These are phyloP conservation scores for Amblyjoppa fuscipennis DNA, from an alignment of 2,888 invertebrate species.

Conservation along the genomic window DNA sequence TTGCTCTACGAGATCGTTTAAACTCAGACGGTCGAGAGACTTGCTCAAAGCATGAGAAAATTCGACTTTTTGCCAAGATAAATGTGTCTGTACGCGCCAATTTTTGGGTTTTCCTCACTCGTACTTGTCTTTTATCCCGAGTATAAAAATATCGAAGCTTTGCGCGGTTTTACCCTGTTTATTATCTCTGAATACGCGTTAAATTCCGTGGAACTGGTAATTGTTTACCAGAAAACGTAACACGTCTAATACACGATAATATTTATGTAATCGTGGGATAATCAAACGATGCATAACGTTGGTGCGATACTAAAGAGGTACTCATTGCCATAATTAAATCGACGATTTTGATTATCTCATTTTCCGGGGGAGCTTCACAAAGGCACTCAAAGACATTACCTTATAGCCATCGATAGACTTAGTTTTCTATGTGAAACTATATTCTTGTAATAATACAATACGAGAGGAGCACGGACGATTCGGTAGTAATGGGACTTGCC, in stretches of 20 bases:
- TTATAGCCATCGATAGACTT: conserved; percentile 81
- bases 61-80: conserved; percentile 21
- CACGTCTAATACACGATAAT: conserved; percentile 1
- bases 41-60: conserved; percentile 56
- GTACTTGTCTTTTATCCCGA: conserved; percentile 18
- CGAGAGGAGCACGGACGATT: conserved; percentile 73
- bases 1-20: conserved; percentile 30
- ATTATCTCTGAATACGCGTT: not conserved
- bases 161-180: not conserved
- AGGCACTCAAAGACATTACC: conserved; percentile 31
- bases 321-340: conserved; percentile 3
- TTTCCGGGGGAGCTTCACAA: conserved; percentile 9
- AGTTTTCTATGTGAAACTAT: conserved; percentile 84
- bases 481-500: conserved; percentile 81
- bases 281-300: not conserved
- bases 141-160: conserved; percentile 1
- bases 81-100: conserved; percentile 31
- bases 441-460: conserved; percentile 80
- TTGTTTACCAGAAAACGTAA: not conserved
- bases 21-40: conserved; percentile 34
- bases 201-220: not conserved
- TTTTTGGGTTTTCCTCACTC: conserved; percentile 33
- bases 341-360: conserved; percentile 13
- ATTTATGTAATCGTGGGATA: not conserved
- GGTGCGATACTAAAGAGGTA: conserved; percentile 5